A percentile compares a stretch with the other conserved stretches of the same genome.
These are phyloP conservation scores for Mus spicilegus DNA, from an alignment of 2,113 vertebrate species.

Conservation along the genomic window DNA sequence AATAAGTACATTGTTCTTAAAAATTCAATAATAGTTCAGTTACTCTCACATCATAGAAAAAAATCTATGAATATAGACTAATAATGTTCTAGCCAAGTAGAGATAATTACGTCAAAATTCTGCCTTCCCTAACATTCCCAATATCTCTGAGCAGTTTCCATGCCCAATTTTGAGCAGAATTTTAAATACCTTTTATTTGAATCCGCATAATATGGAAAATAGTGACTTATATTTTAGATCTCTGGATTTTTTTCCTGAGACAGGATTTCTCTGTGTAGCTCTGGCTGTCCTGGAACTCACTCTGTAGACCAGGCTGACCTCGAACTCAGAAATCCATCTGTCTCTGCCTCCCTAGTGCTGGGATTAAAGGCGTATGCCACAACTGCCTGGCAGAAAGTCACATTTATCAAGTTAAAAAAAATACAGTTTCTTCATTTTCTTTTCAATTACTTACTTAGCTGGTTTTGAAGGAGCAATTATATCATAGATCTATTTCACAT, in stretches of 20 bases:
- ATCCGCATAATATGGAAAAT: neutral
- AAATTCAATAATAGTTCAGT: neutral
- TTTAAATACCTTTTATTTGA: neutral
- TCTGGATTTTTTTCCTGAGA: too few relatives aligned
- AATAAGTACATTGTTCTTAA: neutral
- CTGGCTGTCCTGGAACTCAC: too few relatives aligned
- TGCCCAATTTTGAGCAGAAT: neutral
- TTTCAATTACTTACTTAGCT: neutral
- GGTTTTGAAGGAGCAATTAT: neutral
- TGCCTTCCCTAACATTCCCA: accelerated
- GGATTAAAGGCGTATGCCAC: too few relatives aligned
- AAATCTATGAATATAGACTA: neutral
- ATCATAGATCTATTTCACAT: neutral
- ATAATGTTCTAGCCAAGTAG: neutral
- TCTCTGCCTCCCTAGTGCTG: too few relatives aligned
- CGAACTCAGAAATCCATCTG: too few relatives aligned
- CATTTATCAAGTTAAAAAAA: neutral
- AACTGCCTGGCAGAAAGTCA: neutral
- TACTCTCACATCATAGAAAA: neutral
- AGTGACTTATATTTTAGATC: neutral
- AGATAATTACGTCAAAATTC: neutral
- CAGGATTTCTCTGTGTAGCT: too few relatives aligned
- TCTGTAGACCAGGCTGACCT: too few relatives aligned
- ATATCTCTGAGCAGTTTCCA: neutral
- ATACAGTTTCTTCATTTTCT: neutral